Evolutionary conservation across 2,888 invertebrate species (phyloP), one percentile per base, ranked within the genome.

Genomic region (Gandaritis pyraliata): DNA sequence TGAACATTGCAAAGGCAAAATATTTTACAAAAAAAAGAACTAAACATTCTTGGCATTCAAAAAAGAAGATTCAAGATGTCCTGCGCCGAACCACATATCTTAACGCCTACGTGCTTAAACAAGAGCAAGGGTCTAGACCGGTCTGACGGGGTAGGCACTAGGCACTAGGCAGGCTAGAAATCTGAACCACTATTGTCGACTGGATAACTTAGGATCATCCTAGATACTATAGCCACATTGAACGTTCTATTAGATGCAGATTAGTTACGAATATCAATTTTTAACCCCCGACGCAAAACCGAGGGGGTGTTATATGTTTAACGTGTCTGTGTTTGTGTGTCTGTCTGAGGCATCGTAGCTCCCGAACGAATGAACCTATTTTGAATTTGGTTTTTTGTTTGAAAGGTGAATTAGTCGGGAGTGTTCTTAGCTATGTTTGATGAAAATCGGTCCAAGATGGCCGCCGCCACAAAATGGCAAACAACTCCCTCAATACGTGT

Each of bases 171-270:
- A 13, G 66, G 66, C 80, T 83, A 81, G 89, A 83, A 87, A 89
- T 79, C 81, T 74, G 86, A 88, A 80, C 77, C 67, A 66, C 78
- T 74, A 86, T 89, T 88, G 88, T 88, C 65, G 41, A 68, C 74
- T 66, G 61, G 72, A 72, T 70, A 68, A 68, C 68, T 75, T 81
- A 85, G 84, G 84, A 83, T 81, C 82, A 81, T 68, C 68, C 58
- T 61, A 61, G 39, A 51, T 49, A 43, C 36, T 4, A 23, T 47
- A 47, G 13, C 23, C 36, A 18, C 7, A 18, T 45, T 6, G 8
- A 7, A 13, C 16, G 16, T 33, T 48, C 7, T 18, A n/a, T n/a
- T n/a, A 50, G 49, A 16, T 49, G 15, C 11, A 36, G 3, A 3
- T 46, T 46, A 29, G 23, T 12, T 33, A 33, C 33, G 8, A 33